Percentiles rank a stretch among this genome's conserved stretches.
These are phyloP conservation scores for Pelusios castaneus DNA, from an alignment of 2,113 vertebrate genomes.

Conservation along the genomic window DNA sequence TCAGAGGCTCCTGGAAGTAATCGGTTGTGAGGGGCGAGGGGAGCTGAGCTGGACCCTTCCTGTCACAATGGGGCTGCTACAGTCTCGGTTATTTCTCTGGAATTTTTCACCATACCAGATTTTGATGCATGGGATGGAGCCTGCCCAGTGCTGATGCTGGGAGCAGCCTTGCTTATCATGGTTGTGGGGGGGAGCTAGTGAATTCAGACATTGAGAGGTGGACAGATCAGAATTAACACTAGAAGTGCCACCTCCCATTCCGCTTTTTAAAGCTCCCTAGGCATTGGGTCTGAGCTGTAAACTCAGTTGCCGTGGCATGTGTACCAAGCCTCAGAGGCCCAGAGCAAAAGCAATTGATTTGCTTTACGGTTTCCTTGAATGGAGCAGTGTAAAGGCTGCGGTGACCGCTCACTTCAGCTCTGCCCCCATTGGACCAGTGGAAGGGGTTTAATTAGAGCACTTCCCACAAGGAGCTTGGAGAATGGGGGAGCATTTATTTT, in stretches of 20 bases:
- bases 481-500: not conserved
- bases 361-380: slow-evolving; percentile 6
- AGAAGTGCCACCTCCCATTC: slow-evolving; percentile 35
- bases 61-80: slow-evolving; percentile 12
- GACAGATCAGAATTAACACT: not conserved
- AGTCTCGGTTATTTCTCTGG: not conserved
- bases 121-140: slow-evolving; percentile 4
- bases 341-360: slow-evolving; percentile 45
- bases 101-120: slow-evolving; percentile 13
- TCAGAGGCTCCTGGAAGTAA: slow-evolving; percentile 6
- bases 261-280: not conserved
- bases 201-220: not conserved
- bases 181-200: not conserved
- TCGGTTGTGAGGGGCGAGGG: not conserved
- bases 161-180: not conserved
- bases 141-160: not conserved
- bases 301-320: too few relatives aligned
- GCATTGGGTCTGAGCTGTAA: not conserved
- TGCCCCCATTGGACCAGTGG: not conserved
- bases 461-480: not conserved
- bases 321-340: slow-evolving; percentile 35
- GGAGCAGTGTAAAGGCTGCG: not conserved
- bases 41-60: not conserved
- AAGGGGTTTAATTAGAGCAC: slow-evolving; percentile 23
- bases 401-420: slow-evolving; percentile 24